A percentile compares a stretch with the other conserved stretches of the same genome.
phyloP scores from a whole-genome alignment of 1,140 invertebrate species.

The Pseudachorutes palmiensis region DNA sequence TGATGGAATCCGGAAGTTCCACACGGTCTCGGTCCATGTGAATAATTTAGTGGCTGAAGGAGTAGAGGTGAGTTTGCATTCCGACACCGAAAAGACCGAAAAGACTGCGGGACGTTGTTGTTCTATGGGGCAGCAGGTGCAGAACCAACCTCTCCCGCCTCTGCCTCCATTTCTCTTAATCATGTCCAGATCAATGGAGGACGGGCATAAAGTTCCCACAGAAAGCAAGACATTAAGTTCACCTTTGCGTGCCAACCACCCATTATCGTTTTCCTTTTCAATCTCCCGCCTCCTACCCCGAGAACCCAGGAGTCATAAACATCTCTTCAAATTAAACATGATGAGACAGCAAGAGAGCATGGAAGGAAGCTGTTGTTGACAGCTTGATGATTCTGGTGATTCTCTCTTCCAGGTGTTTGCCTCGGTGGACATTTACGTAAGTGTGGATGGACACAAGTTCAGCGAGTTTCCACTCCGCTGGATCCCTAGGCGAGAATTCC shows the following conservation, averaged over 20 bases:
- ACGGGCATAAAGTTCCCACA: neutral
- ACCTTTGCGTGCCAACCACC: neutral
- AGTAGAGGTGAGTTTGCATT: slow-evolving; percentile 36
- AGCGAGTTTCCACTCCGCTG: slow-evolving; percentile 32
- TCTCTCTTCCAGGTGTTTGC: slow-evolving; percentile 31
- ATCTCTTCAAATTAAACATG: too few relatives aligned
- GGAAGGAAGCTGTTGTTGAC: too few relatives aligned
- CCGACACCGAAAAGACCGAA: neutral
- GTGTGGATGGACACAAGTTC: slow-evolving; percentile 36
- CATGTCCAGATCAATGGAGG: slow-evolving; percentile 22
- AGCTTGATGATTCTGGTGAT: too few relatives aligned
- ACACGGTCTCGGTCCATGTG: slow-evolving; percentile 36
- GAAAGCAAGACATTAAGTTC: neutral
- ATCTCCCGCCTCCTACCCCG: too few relatives aligned
- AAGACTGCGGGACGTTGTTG: slow-evolving; percentile 1
- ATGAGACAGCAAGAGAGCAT: too few relatives aligned
- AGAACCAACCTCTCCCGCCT: too few relatives aligned
- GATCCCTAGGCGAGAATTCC: slow-evolving; percentile 29
- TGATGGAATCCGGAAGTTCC: slow-evolving; percentile 34
- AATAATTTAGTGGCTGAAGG: slow-evolving; percentile 39
- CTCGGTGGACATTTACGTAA: slow-evolving; percentile 35
- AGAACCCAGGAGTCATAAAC: too few relatives aligned
- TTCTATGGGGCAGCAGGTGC: neutral
- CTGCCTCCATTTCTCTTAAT: slow-evolving; percentile 33
- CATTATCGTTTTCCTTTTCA: slow-evolving; percentile 3